These are phyloP conservation scores for Onychomys arenicola DNA, from an alignment of 2,797 vertebrate genomes.

Conservation along the genomic window DNA sequence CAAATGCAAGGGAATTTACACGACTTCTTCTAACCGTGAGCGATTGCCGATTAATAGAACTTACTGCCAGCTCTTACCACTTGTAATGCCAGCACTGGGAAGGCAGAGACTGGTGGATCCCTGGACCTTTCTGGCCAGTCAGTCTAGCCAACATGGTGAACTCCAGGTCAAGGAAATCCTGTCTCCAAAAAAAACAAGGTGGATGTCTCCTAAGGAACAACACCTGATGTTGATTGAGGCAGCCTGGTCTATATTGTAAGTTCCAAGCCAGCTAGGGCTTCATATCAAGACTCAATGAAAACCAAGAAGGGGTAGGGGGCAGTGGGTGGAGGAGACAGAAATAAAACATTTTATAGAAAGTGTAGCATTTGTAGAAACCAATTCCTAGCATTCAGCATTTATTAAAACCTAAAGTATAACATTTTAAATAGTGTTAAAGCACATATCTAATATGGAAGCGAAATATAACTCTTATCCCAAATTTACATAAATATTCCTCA, in stretches of 20 bases:
- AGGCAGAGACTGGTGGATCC: neutral
- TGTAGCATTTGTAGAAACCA: neutral
- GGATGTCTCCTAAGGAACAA: neutral
- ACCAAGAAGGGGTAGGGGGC: neutral
- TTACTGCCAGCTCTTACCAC: neutral
- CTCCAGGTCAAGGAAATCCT: neutral
- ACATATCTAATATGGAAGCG: slow-evolving; percentile 16
- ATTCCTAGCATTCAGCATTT: slow-evolving; percentile 4
- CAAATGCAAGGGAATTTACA: slow-evolving; percentile 32
- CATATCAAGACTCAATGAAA: neutral
- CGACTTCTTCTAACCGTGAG: neutral
- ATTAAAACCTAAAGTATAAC: slow-evolving; percentile 34
- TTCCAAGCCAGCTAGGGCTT: neutral
- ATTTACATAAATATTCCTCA: slow-evolving; percentile 38
- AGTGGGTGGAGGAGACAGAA: too few species aligned
- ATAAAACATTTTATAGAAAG: neutral
- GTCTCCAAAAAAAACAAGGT: neutral
- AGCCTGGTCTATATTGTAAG: neutral
- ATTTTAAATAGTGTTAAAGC: slow-evolving; percentile 22
- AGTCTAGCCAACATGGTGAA: neutral
- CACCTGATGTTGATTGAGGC: neutral
- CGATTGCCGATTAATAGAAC: slow-evolving; percentile 35
- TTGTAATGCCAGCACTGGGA: neutral
- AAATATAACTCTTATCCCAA: neutral
- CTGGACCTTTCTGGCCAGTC: neutral